Percentiles rank a stretch among this genome's conserved stretches.
phyloP scores from a whole-genome alignment of 1,140 invertebrate genomes.

The Octopus bimaculoides region DNA sequence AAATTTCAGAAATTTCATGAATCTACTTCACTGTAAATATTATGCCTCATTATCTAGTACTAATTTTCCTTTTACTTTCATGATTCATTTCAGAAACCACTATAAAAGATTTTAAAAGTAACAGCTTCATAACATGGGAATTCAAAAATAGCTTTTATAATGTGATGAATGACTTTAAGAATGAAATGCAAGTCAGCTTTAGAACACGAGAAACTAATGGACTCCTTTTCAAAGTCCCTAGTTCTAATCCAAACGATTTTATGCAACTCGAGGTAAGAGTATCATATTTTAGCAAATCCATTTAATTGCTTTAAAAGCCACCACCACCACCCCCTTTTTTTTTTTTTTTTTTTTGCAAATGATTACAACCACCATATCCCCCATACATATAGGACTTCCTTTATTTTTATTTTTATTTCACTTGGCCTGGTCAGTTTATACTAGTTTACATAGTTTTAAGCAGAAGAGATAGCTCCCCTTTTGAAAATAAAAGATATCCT shows the following conservation, averaged over 20 bases:
- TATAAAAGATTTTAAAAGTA: constrained; percentile 76
- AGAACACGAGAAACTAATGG: constrained; percentile 89
- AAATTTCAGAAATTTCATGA: too few relatives aligned
- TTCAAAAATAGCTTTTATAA: constrained; percentile 69
- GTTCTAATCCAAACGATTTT: constrained; percentile 66
- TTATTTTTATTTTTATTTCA: too few relatives aligned
- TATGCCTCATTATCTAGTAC: background rate
- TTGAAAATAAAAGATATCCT: too few relatives aligned
- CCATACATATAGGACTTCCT: too few relatives aligned
- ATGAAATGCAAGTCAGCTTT: constrained; percentile 79
- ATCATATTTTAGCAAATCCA: background rate
- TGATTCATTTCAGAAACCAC: constrained; percentile 57
- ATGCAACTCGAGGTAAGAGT: constrained; percentile 56
- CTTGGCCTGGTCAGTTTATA: too few relatives aligned
- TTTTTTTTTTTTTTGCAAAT: too few relatives aligned
- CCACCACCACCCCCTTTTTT: too few relatives aligned
- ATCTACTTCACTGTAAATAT: too few relatives aligned
- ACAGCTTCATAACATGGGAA: constrained; percentile 94
- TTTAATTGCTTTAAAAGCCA: too few relatives aligned
- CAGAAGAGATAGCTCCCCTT: too few relatives aligned
- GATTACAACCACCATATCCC: too few relatives aligned
- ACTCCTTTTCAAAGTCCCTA: constrained; percentile 42
- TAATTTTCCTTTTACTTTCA: background rate
- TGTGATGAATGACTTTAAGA: constrained; percentile 16
- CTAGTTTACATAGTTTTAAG: too few relatives aligned